Evolutionary conservation across 1,140 invertebrate genomes (phyloP).

Genomic region (fruit fly (Drosophila melanogaster)): DNA sequence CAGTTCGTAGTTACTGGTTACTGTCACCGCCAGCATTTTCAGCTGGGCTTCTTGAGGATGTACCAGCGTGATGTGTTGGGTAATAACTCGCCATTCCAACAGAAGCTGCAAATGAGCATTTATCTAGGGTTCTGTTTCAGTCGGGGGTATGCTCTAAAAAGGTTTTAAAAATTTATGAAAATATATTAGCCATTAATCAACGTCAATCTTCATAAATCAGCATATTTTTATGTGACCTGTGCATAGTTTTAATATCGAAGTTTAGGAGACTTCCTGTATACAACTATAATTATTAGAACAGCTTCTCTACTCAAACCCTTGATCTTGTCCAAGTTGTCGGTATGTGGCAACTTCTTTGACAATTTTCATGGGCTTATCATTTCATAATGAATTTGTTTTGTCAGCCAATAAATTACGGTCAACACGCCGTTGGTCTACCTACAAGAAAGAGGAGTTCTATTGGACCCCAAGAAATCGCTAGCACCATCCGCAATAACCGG

Average conservation of each 20-base stretch:
- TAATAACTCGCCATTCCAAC: slow-evolving; percentile 30
- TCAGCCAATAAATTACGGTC: slow-evolving; percentile 80
- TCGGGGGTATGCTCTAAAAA: no score
- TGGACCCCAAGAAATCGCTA: slow-evolving; percentile 1
- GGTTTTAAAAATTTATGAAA: background rate
- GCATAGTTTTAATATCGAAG: no score
- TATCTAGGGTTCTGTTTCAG: background rate
- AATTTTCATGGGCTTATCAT: slow-evolving; percentile 74
- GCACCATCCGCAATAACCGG: slow-evolving; percentile 19
- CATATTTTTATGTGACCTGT: no score
- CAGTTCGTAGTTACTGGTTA: slow-evolving; percentile 11
- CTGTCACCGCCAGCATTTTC: slow-evolving; percentile 27
- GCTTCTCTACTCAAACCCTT: background rate
- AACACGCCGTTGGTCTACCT: slow-evolving; percentile 61
- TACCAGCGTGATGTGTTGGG: slow-evolving; percentile 15
- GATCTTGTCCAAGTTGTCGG: slow-evolving; percentile 18
- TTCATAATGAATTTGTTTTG: slow-evolving; percentile 83
- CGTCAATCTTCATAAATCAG: background rate
- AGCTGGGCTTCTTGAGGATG: slow-evolving; percentile 18
- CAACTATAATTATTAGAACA: background rate
- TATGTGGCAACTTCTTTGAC: slow-evolving; percentile 27
- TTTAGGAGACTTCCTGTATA: no score
- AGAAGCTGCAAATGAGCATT: slow-evolving; percentile 22
- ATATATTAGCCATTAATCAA: background rate
- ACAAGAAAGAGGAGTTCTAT: slow-evolving; percentile 5